Conservation (phyloP, 2,113 vertebrate genomes). For the Alosa alosa region DNA sequence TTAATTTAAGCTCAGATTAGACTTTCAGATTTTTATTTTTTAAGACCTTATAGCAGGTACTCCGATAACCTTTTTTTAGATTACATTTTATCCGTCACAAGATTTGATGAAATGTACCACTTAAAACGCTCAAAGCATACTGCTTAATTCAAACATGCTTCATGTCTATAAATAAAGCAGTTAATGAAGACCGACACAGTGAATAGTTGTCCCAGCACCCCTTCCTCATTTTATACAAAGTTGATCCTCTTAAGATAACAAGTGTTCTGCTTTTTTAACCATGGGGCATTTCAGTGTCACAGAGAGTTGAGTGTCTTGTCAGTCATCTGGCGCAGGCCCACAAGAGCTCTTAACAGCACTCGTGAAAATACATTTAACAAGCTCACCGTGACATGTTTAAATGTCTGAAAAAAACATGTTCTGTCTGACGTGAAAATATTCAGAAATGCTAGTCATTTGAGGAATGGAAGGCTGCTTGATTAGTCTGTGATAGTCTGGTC, state of each 20-base stretch:
- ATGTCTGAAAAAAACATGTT: neutral
- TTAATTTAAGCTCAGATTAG: too few relatives aligned
- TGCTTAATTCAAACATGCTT: neutral
- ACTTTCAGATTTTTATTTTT: too few relatives aligned
- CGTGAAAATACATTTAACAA: neutral
- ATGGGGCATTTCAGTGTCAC: neutral
- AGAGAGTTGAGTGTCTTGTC: neutral
- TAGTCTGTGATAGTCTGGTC: neutral
- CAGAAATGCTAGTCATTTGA: neutral
- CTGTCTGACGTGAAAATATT: neutral
- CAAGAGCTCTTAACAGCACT: neutral
- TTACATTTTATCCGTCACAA: neutral
- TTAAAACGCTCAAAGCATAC: neutral
- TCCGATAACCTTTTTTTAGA: neutral
- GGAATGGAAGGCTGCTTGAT: neutral
- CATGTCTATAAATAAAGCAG: neutral
- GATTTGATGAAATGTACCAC: neutral
- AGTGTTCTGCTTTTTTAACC: neutral
- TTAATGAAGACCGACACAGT: neutral
- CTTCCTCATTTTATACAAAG: neutral
- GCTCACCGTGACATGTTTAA: neutral
- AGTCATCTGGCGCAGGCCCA: neutral
- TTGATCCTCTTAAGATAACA: neutral
- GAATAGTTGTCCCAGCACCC: neutral
- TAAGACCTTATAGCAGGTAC: too few relatives aligned